Conservation (phyloP, 2,113 vertebrate genomes). For the Larimichthys crocea region DNA sequence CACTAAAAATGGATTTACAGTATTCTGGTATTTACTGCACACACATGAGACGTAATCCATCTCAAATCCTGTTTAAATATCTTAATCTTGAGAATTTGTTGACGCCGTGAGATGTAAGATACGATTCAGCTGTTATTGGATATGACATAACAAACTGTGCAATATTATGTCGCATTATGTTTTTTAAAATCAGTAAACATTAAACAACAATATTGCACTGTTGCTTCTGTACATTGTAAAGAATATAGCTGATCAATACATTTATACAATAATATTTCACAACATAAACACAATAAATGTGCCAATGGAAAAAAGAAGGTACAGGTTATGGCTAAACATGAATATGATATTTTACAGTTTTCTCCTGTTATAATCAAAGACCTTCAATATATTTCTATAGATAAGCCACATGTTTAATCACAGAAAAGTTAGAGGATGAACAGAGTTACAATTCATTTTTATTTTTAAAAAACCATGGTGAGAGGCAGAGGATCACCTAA, state of each 20-base stretch:
- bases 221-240: not conserved
- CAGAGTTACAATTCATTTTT: too few relatives aligned
- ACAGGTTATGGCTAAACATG: too few relatives aligned
- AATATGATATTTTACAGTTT: too few relatives aligned
- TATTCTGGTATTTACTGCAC: constrained; percentile 8
- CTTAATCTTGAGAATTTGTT: not conserved
- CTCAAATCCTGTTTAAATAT: not conserved
- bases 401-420: too few relatives aligned
- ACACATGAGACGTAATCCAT: constrained; percentile 13
- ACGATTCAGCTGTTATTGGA: not conserved
- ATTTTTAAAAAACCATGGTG: too few relatives aligned
- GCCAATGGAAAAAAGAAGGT: too few relatives aligned
- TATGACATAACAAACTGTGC: not conserved
- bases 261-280: not conserved
- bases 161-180: not conserved
- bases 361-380: too few relatives aligned
- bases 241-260: not conserved
- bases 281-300: not conserved
- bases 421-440: too few relatives aligned
- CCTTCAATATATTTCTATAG: too few relatives aligned
- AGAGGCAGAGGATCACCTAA: too few relatives aligned
- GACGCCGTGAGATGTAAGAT: not conserved
- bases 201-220: not conserved
- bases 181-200: not conserved
- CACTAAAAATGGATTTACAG: not conserved